Evolutionary conservation across 2,888 invertebrate species (phyloP).

Genomic region (Meteorus cinctellus): DNA sequence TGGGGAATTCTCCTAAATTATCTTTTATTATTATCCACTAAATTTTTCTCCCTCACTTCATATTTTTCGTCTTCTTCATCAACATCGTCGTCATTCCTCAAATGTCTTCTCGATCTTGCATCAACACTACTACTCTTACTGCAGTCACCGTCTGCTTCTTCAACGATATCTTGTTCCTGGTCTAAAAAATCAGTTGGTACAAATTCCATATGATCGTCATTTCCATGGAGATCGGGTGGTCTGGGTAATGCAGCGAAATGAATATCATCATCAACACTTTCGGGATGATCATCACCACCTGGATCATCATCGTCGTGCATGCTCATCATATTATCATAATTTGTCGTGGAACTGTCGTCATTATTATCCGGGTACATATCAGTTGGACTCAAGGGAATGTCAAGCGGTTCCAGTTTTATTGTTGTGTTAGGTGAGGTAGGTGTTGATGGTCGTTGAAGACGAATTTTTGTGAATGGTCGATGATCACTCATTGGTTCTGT

Average conservation of each 20-base stretch:
- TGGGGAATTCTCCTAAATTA: not conserved
- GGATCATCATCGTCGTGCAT: slow-evolving; percentile 69
- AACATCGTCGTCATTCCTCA: slow-evolving; percentile 44
- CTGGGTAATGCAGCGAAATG: slow-evolving; percentile 61
- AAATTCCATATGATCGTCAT: slow-evolving; percentile 70
- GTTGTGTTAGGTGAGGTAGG: slow-evolving; percentile 56
- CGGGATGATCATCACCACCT: slow-evolving; percentile 60
- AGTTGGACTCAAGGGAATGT: slow-evolving; percentile 68
- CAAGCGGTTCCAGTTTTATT: slow-evolving; percentile 68
- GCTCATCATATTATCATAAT: slow-evolving; percentile 60
- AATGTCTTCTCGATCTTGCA: slow-evolving; percentile 39
- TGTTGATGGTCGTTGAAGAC: slow-evolving; percentile 64
- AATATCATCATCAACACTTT: slow-evolving; percentile 59
- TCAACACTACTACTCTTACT: slow-evolving; percentile 59
- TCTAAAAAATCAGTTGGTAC: slow-evolving; percentile 72
- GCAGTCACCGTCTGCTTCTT: slow-evolving; percentile 64
- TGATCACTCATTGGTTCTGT: slow-evolving; percentile 58
- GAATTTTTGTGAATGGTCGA: slow-evolving; percentile 67
- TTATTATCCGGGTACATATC: slow-evolving; percentile 63
- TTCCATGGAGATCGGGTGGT: slow-evolving; percentile 63
- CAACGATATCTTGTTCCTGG: slow-evolving; percentile 70
- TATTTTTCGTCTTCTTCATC: slow-evolving; percentile 51
- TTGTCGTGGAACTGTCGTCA: slow-evolving; percentile 62
- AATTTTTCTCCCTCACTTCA: slow-evolving; percentile 48
- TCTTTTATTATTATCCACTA: slow-evolving; percentile 51